A percentile compares a stretch with the other conserved stretches of the same genome.
phyloP scores from a whole-genome alignment of 2,888 invertebrate genomes.

The Listrodromus nycthemerus region DNA sequence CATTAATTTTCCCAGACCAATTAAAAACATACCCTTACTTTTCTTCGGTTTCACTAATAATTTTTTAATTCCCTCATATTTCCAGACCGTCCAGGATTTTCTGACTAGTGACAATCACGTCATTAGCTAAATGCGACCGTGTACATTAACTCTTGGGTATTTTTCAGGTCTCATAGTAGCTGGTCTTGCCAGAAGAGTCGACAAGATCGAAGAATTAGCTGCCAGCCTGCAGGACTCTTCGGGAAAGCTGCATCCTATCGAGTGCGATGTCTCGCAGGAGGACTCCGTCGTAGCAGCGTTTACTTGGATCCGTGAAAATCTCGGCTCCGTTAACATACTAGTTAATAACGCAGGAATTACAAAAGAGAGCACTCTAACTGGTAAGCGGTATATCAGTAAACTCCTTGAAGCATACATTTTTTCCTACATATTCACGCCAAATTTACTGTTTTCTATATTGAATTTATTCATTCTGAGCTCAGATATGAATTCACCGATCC shows the following conservation, averaged over 20 bases:
- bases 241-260: slow-evolving; percentile 80
- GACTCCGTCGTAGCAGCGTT: slow-evolving; percentile 75
- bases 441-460: too few relatives aligned
- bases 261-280: slow-evolving; percentile 77
- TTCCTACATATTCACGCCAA: too few relatives aligned
- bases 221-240: slow-evolving; percentile 69
- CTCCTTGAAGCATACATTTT: background rate
- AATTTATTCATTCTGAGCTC: too few relatives aligned
- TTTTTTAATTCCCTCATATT: too few relatives aligned
- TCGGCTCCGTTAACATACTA: slow-evolving; percentile 84
- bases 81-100: too few relatives aligned
- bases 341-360: slow-evolving; percentile 85
- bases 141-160: background rate
- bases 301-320: slow-evolving; percentile 74
- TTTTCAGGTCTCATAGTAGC: slow-evolving; percentile 82
- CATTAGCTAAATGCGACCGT: too few relatives aligned
- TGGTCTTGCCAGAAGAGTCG: slow-evolving; percentile 84
- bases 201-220: slow-evolving; percentile 82
- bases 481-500: too few relatives aligned
- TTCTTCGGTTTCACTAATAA: too few relatives aligned
- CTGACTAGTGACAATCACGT: too few relatives aligned
- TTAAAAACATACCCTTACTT: too few relatives aligned
- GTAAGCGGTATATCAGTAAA: slow-evolving; percentile 62
- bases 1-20: too few relatives aligned
- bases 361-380: slow-evolving; percentile 77